A percentile compares a stretch with the other conserved stretches of the same genome.
phyloP scores from a whole-genome alignment of 2,888 invertebrate species.

The Merodon equestris region DNA sequence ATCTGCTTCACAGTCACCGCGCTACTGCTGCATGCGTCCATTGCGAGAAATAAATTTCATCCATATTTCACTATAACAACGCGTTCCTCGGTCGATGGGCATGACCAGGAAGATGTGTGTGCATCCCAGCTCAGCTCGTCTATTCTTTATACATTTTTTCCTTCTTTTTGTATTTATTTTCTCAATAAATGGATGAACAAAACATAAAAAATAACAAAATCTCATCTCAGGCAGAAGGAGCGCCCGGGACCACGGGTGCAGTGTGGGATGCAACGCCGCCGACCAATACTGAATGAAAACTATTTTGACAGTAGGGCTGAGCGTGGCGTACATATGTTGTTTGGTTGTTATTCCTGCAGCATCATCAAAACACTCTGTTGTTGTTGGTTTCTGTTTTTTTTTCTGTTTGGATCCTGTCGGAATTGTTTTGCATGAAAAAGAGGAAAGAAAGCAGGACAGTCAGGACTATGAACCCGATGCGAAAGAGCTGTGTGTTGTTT shows the following conservation, averaged over 20 bases:
- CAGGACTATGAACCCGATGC: too few species aligned
- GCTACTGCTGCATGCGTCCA: conserved; percentile 23
- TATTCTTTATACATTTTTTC: too few species aligned
- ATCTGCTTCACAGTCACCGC: conserved; percentile 9
- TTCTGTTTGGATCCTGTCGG: background rate
- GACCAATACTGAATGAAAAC: conserved; percentile 36
- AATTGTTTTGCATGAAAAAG: conserved; percentile 56
- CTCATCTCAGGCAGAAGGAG: background rate
- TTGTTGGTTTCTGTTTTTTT: conserved; percentile 16
- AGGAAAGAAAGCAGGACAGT: background rate
- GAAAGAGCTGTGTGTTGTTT: too few species aligned
- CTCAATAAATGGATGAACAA: too few species aligned
- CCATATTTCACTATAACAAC: conserved; percentile 65
- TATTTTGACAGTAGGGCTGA: conserved; percentile 56
- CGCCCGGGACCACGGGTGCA: too few species aligned
- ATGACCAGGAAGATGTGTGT: too few species aligned
- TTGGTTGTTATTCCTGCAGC: conserved; percentile 58
- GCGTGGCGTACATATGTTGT: conserved; percentile 47
- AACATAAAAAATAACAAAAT: conserved; percentile 24
- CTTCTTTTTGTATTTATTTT: too few species aligned
- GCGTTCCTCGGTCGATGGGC: conserved; percentile 43
- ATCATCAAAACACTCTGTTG: conserved; percentile 57
- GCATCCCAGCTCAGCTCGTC: background rate
- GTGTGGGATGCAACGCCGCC: too few species aligned
- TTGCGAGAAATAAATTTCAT: conserved; percentile 60